Evolutionary conservation across 2,797 vertebrate species (phyloP).

Genomic region (Oreonectes daqikongensis): DNA sequence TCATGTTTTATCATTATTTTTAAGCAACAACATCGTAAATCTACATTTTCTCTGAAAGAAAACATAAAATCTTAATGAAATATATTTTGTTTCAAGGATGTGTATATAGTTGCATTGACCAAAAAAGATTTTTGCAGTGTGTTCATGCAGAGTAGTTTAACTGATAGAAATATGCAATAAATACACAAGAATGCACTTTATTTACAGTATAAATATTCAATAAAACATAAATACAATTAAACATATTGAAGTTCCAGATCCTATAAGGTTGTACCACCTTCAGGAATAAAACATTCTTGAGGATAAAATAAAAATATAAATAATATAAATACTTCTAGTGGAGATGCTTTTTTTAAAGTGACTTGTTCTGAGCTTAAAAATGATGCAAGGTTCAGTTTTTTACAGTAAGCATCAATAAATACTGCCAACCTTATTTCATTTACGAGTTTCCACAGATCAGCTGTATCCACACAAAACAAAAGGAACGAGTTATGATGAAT

Average conservation of each 20-base stretch:
- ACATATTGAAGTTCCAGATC: constrained; percentile 5
- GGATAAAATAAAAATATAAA: constrained; percentile 6
- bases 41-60: no score
- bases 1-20: no score
- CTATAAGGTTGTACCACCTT: background rate
- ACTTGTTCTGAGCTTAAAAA: background rate
- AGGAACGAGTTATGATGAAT: background rate
- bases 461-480: background rate
- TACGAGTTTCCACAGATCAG: constrained; percentile 1
- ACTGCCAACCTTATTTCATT: background rate
- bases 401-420: background rate
- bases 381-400: background rate
- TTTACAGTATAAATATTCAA: constrained; percentile 34
- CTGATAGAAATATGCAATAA: constrained; percentile 43
- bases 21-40: no score
- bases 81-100: no score
- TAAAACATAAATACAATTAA: constrained; percentile 35
- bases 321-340: constrained; percentile 11
- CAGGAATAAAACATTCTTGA: constrained; percentile 12
- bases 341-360: constrained; percentile 38
- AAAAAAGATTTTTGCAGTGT: constrained; percentile 31
- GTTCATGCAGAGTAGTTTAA: constrained; percentile 55
- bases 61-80: no score
- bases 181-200: constrained; percentile 30
- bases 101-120: no score